Percentiles rank a stretch among this genome's conserved stretches.
These are phyloP conservation scores for Eremophila alpestris DNA, from an alignment of 2,797 vertebrate genomes.

Conservation along the genomic window DNA sequence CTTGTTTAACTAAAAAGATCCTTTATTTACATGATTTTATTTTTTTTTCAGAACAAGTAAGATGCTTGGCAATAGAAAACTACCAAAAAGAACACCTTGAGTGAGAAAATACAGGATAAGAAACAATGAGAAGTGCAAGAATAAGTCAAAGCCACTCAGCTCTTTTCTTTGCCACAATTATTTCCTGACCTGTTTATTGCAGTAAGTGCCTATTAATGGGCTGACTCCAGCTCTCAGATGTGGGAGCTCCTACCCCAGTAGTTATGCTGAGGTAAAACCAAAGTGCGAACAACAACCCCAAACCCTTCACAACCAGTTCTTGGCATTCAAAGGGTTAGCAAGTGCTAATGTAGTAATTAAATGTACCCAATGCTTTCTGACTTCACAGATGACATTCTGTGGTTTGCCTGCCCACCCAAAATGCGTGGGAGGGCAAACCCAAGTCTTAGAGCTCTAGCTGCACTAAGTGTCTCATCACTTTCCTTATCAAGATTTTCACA, in stretches of 20 bases:
- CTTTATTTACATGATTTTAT: background rate
- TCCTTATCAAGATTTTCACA: slow-evolving; percentile 71
- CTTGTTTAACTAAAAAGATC: background rate
- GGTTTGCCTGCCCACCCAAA: slow-evolving; percentile 53
- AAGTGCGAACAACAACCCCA: background rate
- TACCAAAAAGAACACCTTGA: background rate
- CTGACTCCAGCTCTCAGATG: background rate
- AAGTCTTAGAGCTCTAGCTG: slow-evolving; percentile 45
- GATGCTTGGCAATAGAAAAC: background rate
- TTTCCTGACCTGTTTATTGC: slow-evolving; percentile 66
- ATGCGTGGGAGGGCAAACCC: slow-evolving; percentile 63
- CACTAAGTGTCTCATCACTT: slow-evolving; percentile 38
- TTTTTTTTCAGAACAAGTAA: background rate
- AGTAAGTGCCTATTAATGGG: slow-evolving; percentile 18
- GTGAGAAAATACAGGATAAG: background rate
- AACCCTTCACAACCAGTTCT: slow-evolving; percentile 12
- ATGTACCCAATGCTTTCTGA: slow-evolving; percentile 44
- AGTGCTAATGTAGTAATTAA: slow-evolving; percentile 53
- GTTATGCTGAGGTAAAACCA: slow-evolving; percentile 8
- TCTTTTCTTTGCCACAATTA: slow-evolving; percentile 50
- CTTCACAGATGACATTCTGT: slow-evolving; percentile 63
- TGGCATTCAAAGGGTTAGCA: slow-evolving; percentile 44
- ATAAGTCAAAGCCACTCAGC: slow-evolving; percentile 6
- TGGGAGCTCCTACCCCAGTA: background rate
- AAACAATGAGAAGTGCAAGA: background rate